These are phyloP conservation scores for Pammene fasciana DNA, from an alignment of 2,888 invertebrate genomes.

Conservation along the genomic window DNA sequence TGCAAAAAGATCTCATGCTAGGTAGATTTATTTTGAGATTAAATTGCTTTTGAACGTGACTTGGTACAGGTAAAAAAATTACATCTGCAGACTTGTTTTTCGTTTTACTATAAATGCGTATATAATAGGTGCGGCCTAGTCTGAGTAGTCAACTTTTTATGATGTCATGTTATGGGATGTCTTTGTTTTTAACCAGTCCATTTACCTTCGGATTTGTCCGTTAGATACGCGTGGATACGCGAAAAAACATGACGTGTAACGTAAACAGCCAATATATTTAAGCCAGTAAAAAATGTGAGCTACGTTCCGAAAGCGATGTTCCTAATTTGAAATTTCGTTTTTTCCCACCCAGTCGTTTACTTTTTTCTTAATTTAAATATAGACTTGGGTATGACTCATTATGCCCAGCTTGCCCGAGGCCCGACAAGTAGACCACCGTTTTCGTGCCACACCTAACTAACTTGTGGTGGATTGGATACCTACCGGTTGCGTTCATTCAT, in stretches of 20 bases:
- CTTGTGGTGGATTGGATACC: constrained; percentile 1
- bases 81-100: no score
- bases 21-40: constrained; percentile 25
- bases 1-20: constrained; percentile 11
- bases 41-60: constrained; percentile 20
- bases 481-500: constrained; percentile 42
- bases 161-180: no score
- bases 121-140: no score
- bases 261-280: no score
- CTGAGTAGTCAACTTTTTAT: no score
- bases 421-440: constrained; percentile 43
- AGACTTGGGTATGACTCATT: constrained; percentile 36
- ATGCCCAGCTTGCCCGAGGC: constrained; percentile 26
- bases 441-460: constrained; percentile 39
- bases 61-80: background rate
- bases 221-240: no score
- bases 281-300: background rate
- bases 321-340: constrained; percentile 19
- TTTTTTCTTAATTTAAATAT: constrained; percentile 30
- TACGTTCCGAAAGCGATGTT: background rate
- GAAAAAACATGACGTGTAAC: no score
- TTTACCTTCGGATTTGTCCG: no score
- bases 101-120: no score
- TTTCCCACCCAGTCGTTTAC: constrained; percentile 20
- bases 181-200: no score